phyloP scores from a whole-genome alignment of 2,888 invertebrate genomes.

The Dascillus cervinus region DNA sequence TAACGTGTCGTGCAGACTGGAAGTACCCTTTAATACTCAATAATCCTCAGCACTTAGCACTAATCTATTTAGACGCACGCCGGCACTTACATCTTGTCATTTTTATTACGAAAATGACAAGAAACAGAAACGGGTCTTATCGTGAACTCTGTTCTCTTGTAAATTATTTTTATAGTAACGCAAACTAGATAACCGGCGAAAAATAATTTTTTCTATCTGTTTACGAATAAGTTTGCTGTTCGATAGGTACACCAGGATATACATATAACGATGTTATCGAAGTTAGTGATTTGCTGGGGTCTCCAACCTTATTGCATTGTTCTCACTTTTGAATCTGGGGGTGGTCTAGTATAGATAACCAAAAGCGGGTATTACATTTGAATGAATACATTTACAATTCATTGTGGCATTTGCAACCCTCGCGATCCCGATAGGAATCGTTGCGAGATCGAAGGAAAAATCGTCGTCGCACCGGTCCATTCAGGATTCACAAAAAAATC shows the following conservation, averaged over 20 bases:
- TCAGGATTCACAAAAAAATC: no score
- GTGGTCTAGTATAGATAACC: conserved; percentile 41
- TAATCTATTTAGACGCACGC: conserved; percentile 22
- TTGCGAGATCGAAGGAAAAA: no score
- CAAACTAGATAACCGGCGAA: no score
- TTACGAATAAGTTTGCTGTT: no score
- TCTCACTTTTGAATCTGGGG: conserved; percentile 43
- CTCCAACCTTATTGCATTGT: conserved; percentile 42
- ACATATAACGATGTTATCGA: conserved; percentile 43
- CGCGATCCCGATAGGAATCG: background rate
- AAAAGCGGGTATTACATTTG: conserved; percentile 38
- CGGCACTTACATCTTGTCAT: conserved; percentile 22
- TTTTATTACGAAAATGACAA: conserved; percentile 21
- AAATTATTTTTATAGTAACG: no score
- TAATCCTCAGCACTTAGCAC: conserved; percentile 19
- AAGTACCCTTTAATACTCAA: conserved; percentile 19
- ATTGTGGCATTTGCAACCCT: no score
- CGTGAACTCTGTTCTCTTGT: no score
- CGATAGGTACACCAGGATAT: conserved; percentile 26
- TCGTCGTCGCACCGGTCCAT: no score
- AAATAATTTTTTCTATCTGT: no score
- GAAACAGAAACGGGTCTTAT: no score
- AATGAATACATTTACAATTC: conserved; percentile 11
- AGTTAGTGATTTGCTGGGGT: conserved; percentile 42
- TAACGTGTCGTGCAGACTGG: conserved; percentile 16